Evolutionary conservation across 2,113 vertebrate genomes (phyloP).

Genomic region (Sapayoa aenigma): DNA sequence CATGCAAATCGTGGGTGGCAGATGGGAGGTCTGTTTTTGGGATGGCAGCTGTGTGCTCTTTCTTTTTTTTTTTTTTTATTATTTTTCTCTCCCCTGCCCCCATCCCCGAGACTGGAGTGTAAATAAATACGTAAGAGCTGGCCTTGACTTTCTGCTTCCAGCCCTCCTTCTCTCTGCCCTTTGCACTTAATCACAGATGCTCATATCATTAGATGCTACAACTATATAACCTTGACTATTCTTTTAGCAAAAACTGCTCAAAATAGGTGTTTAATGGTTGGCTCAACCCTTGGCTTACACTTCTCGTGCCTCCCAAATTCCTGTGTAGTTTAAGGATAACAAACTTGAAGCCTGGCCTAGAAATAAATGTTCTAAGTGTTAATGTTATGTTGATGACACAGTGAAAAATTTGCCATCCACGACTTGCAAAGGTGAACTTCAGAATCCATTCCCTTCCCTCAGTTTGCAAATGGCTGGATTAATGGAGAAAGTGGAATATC

Average conservation of each 20-base stretch:
- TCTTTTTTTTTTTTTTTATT: not conserved
- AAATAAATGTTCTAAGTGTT: not conserved
- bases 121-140: constrained; percentile 15
- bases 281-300: not conserved
- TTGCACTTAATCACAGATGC: constrained; percentile 1
- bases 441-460: not conserved
- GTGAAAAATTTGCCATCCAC: constrained; percentile 33
- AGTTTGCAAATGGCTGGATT: constrained; percentile 9
- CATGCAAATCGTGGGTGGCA: constrained; percentile 86
- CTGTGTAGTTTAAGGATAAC: not conserved
- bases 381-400: not conserved
- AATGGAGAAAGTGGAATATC: not conserved
- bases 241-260: not conserved
- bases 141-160: constrained; percentile 38
- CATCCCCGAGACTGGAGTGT: constrained; percentile 34
- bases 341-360: not conserved
- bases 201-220: not conserved
- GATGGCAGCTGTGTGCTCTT: constrained; percentile 78
- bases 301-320: not conserved
- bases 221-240: constrained; percentile 9
- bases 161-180: not conserved
- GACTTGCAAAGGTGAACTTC: constrained; percentile 56
- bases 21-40: constrained; percentile 87
- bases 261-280: not conserved
- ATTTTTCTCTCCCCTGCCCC: not conserved